A percentile compares a stretch with the other conserved stretches of the same genome.
Evolutionary conservation across 2,888 invertebrate species (phyloP).

Genomic region (Drosophila seclusa): DNA sequence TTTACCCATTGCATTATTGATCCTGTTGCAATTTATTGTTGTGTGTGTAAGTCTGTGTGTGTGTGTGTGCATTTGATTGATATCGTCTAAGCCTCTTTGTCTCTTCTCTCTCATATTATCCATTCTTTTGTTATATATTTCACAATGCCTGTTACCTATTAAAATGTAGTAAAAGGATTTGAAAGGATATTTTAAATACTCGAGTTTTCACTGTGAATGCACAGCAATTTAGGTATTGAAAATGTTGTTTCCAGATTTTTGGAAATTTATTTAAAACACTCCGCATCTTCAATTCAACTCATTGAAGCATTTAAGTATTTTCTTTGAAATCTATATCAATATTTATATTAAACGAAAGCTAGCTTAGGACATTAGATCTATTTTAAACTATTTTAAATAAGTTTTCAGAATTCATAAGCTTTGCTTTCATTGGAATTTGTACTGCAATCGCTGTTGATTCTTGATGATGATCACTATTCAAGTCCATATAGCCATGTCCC

Average conservation of each 20-base stretch:
- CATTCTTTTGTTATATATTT: constrained; percentile 19
- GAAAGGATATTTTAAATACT: constrained; percentile 9
- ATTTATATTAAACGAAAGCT: not conserved
- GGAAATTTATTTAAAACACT: not conserved
- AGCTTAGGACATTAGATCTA: too few relatives aligned
- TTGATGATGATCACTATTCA: too few relatives aligned
- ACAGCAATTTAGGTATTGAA: not conserved
- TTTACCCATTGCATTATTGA: constrained; percentile 36
- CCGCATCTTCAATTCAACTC: not conserved
- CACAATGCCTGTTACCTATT: constrained; percentile 18
- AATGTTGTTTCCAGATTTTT: not conserved
- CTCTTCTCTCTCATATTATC: not conserved
- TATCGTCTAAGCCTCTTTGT: constrained; percentile 12
- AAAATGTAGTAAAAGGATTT: not conserved
- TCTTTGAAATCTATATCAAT: too few relatives aligned
- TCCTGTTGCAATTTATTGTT: constrained; percentile 38
- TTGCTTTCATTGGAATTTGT: too few relatives aligned
- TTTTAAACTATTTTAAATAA: not conserved
- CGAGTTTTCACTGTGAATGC: not conserved
- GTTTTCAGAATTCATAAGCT: too few relatives aligned
- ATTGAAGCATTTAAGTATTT: too few relatives aligned
- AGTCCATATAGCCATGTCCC: too few relatives aligned
- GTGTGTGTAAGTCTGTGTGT: constrained; percentile 7
- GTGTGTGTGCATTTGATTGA: constrained; percentile 38
- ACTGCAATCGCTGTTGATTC: too few relatives aligned